Percentiles rank a stretch among this genome's conserved stretches.
Conservation (phyloP, 1,140 invertebrate species). For the Ostrea edulis region DNA sequence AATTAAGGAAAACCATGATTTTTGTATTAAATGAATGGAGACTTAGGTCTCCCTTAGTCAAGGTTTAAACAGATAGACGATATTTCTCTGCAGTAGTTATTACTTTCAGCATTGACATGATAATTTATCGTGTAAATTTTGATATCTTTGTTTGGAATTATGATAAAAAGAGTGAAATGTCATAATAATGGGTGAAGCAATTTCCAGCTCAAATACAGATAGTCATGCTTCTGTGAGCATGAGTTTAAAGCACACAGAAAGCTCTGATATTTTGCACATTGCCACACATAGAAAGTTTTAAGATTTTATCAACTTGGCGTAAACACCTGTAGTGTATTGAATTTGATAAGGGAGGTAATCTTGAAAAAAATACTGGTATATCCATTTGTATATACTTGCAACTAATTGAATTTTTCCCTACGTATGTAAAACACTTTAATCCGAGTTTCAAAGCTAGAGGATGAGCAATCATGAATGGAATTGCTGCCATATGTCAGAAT, state of each 20-base stretch:
- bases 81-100: conserved; percentile 1
- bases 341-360: not conserved
- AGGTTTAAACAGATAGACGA: conserved; percentile 14
- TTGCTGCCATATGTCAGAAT: not conserved
- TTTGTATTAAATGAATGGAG: not conserved
- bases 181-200: conserved; percentile 10
- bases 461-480: no score
- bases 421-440: no score
- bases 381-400: no score
- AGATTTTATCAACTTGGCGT: conserved; percentile 15
- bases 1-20: conserved; percentile 1
- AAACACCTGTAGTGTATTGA: not conserved
- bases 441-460: no score
- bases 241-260: conserved; percentile 15
- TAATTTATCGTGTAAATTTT: conserved; percentile 8
- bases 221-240: conserved; percentile 13
- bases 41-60: conserved; percentile 21
- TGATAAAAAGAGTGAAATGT: conserved; percentile 10
- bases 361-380: not conserved
- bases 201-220: conserved; percentile 32
- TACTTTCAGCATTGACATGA: conserved; percentile 28
- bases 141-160: conserved; percentile 37
- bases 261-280: conserved; percentile 15
- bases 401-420: no score
- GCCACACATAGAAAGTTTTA: conserved; percentile 36